These are phyloP conservation scores for Gracilinanus agilis DNA, from an alignment of 2,113 vertebrate species.

Conservation along the genomic window DNA sequence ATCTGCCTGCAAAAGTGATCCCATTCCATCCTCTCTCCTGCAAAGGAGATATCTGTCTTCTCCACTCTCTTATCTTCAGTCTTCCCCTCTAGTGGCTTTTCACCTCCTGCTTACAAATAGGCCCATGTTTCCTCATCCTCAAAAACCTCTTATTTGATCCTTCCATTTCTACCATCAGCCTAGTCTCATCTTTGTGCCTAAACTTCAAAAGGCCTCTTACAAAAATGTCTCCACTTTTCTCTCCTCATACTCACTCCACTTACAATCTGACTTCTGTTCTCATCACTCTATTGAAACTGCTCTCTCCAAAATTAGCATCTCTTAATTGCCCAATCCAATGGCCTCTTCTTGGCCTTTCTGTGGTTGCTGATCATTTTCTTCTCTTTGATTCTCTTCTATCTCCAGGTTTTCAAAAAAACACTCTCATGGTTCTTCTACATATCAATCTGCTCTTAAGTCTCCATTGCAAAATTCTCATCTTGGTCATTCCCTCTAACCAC, in stretches of 20 bases:
- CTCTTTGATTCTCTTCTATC: neutral
- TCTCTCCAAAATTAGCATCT: neutral
- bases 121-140: neutral
- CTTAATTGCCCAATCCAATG: neutral
- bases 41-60: neutral
- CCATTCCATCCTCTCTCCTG: neutral
- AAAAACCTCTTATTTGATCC: neutral
- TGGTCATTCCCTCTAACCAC: neutral
- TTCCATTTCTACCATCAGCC: neutral
- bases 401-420: neutral
- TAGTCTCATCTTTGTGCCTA: neutral
- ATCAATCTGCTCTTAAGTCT: neutral
- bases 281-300: neutral
- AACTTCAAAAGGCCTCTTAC: neutral
- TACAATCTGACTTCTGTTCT: neutral
- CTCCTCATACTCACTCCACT: neutral
- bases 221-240: no score
- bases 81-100: neutral
- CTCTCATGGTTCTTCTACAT: neutral
- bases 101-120: neutral
- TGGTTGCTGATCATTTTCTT: neutral
- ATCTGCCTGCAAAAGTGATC: neutral
- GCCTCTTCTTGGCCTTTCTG: neutral
- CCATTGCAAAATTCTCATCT: neutral
- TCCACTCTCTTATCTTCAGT: neutral